Percentiles rank a stretch among this genome's conserved stretches.
phyloP scores from a whole-genome alignment of 2,888 invertebrate genomes.

The Caenorhabditis auriculariae region DNA sequence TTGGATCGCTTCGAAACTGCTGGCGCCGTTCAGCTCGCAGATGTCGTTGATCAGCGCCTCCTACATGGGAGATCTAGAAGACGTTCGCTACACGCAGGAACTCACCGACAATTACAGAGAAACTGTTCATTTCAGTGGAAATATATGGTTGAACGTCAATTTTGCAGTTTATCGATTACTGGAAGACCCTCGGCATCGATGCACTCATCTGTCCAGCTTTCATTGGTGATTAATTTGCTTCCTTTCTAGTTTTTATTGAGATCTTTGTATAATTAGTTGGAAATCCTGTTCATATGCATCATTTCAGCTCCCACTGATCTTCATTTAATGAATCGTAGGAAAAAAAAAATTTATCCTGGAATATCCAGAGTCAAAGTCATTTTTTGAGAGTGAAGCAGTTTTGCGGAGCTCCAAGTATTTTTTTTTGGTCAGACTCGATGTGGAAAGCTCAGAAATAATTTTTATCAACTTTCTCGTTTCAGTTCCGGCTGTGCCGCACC shows the following conservation, averaged over 20 bases:
- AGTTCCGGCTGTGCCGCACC: slow-evolving; percentile 55
- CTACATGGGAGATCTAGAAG: slow-evolving; percentile 35
- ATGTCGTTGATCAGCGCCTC: slow-evolving; percentile 30
- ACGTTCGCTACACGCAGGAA: slow-evolving; percentile 52
- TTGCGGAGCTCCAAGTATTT: neutral
- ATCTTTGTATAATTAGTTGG: slow-evolving; percentile 6
- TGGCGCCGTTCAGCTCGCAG: slow-evolving; percentile 43
- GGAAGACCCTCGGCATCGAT: slow-evolving; percentile 57
- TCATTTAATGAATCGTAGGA: too few relatives aligned
- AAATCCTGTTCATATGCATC: too few relatives aligned
- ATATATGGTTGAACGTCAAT: too few relatives aligned
- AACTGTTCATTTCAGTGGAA: neutral
- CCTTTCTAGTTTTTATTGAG: neutral
- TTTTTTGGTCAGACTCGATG: neutral
- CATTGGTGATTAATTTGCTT: slow-evolving; percentile 23
- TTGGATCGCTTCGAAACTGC: slow-evolving; percentile 21
- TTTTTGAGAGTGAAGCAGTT: too few relatives aligned
- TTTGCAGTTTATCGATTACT: slow-evolving; percentile 48
- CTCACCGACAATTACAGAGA: slow-evolving; percentile 47
- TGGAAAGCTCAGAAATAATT: neutral
- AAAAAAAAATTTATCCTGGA: too few relatives aligned
- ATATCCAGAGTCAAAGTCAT: too few relatives aligned
- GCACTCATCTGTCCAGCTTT: slow-evolving; percentile 64
- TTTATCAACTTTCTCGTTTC: too few relatives aligned
- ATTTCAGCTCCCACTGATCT: too few relatives aligned